These are phyloP conservation scores for Caenorhabditis afra DNA, from an alignment of 2,888 invertebrate species.

Conservation along the genomic window DNA sequence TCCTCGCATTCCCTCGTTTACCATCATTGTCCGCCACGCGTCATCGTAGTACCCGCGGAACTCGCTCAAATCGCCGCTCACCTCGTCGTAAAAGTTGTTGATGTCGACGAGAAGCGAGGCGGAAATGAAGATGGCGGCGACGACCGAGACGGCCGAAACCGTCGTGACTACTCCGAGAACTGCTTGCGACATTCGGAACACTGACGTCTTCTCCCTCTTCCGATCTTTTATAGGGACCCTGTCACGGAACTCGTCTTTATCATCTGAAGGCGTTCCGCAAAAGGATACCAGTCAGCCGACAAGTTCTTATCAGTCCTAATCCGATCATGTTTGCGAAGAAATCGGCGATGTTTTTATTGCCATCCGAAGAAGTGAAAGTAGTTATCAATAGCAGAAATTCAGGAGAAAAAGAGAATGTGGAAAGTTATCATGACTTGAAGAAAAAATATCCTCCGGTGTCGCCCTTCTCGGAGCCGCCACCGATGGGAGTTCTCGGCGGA, in stretches of 20 bases:
- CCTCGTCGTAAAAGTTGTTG: constrained; percentile 65
- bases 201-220: background rate
- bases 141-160: constrained; percentile 57
- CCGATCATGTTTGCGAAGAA: constrained; percentile 3
- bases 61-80: constrained; percentile 59
- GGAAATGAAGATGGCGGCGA: constrained; percentile 54
- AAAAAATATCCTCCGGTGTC: constrained; percentile 44
- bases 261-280: constrained; percentile 6
- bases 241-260: constrained; percentile 11
- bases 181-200: constrained; percentile 47
- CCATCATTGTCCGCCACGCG: constrained; percentile 61
- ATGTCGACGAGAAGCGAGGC: constrained; percentile 61
- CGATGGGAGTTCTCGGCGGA: constrained; percentile 53
- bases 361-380: background rate
- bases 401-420: background rate
- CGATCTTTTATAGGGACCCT: background rate
- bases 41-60: constrained; percentile 66
- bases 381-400: background rate
- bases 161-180: constrained; percentile 50
- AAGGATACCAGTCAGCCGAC: constrained; percentile 13
- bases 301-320: constrained; percentile 26
- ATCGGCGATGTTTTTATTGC: background rate
- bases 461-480: constrained; percentile 19
- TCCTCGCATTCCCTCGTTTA: constrained; percentile 47
- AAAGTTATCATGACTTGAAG: constrained; percentile 34